phyloP scores from a whole-genome alignment of 2,113 vertebrate species.

The Glareola pratincola region DNA sequence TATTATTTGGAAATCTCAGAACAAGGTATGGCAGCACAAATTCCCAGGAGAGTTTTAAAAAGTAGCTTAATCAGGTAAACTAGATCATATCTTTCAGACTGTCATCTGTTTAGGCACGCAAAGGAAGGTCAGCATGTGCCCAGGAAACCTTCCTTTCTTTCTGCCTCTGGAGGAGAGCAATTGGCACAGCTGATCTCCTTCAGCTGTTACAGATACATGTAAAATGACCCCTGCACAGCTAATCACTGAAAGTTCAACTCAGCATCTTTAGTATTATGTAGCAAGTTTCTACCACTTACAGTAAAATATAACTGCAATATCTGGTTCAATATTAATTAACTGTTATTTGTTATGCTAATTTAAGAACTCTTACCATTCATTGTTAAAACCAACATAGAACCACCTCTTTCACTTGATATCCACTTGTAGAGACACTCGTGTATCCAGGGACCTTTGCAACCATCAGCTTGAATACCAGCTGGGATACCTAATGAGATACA shows the following conservation, averaged over 20 bases:
- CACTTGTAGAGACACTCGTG: background rate
- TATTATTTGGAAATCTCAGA: background rate
- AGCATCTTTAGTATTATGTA: background rate
- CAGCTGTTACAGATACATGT: background rate
- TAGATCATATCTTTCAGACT: background rate
- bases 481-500: background rate
- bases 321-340: background rate
- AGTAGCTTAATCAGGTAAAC: background rate
- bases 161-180: background rate
- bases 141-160: background rate
- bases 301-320: background rate
- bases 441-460: background rate
- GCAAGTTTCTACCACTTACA: background rate
- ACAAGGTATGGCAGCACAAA: background rate
- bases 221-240: background rate
- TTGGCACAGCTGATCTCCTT: background rate
- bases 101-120: background rate
- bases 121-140: fast-evolving
- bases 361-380: background rate
- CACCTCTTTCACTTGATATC: background rate
- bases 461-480: background rate
- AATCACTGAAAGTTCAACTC: background rate
- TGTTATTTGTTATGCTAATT: background rate
- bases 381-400: background rate
- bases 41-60: background rate